Percentiles rank a stretch among this genome's conserved stretches.
These are phyloP conservation scores for Phortica magna DNA, from an alignment of 2,888 invertebrate species.

Conservation along the genomic window DNA sequence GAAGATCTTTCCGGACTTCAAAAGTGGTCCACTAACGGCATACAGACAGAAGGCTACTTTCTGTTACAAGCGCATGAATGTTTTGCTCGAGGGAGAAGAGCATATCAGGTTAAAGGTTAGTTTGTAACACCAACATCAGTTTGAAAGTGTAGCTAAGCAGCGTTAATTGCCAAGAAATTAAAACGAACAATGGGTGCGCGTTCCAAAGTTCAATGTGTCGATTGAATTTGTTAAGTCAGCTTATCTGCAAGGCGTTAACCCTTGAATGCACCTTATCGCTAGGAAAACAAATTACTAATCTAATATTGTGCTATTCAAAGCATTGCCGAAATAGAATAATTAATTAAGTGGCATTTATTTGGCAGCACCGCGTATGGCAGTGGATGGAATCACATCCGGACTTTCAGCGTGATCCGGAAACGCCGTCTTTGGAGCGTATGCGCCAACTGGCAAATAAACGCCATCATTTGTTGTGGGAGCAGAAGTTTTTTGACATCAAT, in stretches of 20 bases:
- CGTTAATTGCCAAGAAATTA: neutral
- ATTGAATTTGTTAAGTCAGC: neutral
- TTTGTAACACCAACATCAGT: neutral
- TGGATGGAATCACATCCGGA: slow-evolving; percentile 81
- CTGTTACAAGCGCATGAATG: slow-evolving; percentile 83
- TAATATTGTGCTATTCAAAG: too few species aligned
- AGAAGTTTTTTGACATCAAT: slow-evolving; percentile 79
- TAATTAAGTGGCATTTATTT: neutral
- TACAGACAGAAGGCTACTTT: slow-evolving; percentile 84
- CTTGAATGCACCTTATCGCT: neutral
- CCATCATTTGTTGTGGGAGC: slow-evolving; percentile 83
- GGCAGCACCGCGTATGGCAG: slow-evolving; percentile 81
- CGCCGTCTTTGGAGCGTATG: slow-evolving; percentile 80
- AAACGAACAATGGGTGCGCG: slow-evolving; percentile 15
- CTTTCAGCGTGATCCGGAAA: slow-evolving; percentile 79
- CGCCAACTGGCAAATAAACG: slow-evolving; percentile 81
- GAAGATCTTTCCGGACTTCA: slow-evolving; percentile 81
- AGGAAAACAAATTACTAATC: neutral
- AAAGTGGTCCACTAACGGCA: slow-evolving; percentile 82
- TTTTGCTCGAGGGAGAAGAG: slow-evolving; percentile 80
- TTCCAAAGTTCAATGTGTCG: slow-evolving; percentile 26
- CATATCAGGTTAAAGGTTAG: slow-evolving; percentile 79
- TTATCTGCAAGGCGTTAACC: neutral
- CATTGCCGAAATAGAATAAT: too few species aligned
- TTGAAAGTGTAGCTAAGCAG: too few species aligned